These are phyloP conservation scores for Rhinella marina DNA, from an alignment of 2,797 vertebrate species.

Conservation along the genomic window DNA sequence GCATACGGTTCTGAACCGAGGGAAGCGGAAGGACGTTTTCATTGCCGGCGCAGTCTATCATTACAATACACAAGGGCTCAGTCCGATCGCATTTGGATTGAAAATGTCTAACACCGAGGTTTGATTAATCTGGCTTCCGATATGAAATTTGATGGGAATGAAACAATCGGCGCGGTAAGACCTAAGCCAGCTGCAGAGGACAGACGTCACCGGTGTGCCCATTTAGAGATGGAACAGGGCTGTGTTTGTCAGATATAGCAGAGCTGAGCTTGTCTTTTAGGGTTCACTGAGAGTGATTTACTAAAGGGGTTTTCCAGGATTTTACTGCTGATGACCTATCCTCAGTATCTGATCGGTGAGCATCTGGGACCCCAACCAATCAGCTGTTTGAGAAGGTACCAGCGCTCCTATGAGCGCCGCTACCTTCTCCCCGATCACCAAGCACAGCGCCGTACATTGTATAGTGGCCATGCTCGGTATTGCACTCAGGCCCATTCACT, in stretches of 20 bases:
- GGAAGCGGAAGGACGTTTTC: conserved; percentile 8
- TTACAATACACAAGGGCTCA: conserved; percentile 1
- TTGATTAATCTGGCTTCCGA: not conserved
- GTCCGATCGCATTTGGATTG: not conserved
- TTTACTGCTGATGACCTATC: too few species aligned
- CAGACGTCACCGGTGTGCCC: not conserved
- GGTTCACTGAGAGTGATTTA: too few species aligned
- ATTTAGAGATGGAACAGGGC: not conserved
- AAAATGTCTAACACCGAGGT: not conserved
- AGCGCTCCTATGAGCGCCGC: too few species aligned
- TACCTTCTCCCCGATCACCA: too few species aligned
- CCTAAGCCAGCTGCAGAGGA: not conserved
- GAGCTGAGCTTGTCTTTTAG: not conserved
- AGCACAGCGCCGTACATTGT: too few species aligned
- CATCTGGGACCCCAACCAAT: too few species aligned
- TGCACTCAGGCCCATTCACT: too few species aligned
- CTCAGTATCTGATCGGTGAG: too few species aligned
- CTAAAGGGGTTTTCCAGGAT: too few species aligned
- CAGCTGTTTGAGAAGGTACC: too few species aligned
- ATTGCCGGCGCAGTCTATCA: not conserved
- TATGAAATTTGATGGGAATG: conserved; percentile 1
- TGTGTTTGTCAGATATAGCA: not conserved
- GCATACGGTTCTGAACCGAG: not conserved
- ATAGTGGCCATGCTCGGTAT: too few species aligned
- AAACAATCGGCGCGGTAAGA: not conserved